Percentiles rank a stretch among this genome's conserved stretches.
These are phyloP conservation scores for Limosa lapponica DNA, from an alignment of 2,797 vertebrate species.

Conservation along the genomic window DNA sequence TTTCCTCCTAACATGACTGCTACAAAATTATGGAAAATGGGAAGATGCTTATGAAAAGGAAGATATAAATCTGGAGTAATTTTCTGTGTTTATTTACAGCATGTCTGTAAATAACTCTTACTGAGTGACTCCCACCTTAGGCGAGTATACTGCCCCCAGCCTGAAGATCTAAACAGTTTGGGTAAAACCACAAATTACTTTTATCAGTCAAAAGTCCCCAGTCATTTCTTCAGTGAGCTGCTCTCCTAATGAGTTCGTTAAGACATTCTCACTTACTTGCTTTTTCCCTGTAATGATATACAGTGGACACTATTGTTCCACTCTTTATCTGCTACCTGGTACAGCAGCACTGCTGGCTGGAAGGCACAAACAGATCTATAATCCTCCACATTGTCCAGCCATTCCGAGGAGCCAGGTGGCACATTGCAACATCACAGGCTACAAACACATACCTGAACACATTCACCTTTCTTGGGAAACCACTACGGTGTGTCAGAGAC, in stretches of 20 bases:
- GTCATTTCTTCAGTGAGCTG: background rate
- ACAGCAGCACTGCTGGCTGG: background rate
- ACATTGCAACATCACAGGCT: background rate
- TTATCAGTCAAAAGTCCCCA: background rate
- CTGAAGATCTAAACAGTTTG: background rate
- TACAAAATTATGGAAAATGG: background rate
- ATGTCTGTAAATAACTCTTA: background rate
- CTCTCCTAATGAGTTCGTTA: background rate
- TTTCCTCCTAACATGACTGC: background rate
- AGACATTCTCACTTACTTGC: background rate
- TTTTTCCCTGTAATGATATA: background rate
- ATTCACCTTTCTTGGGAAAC: background rate
- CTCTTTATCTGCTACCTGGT: background rate
- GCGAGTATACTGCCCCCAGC: background rate
- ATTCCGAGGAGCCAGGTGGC: background rate
- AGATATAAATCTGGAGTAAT: background rate
- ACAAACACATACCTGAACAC: background rate
- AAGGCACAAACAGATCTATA: background rate
- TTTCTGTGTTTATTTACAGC: conserved; percentile 3
- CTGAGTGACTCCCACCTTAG: background rate
- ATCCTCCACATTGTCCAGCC: background rate
- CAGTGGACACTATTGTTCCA: background rate
- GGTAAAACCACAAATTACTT: background rate
- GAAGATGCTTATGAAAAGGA: background rate
- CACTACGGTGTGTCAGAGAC: accelerated